phyloP scores from a whole-genome alignment of 1,140 invertebrate species.

The Gerris buenoi region DNA sequence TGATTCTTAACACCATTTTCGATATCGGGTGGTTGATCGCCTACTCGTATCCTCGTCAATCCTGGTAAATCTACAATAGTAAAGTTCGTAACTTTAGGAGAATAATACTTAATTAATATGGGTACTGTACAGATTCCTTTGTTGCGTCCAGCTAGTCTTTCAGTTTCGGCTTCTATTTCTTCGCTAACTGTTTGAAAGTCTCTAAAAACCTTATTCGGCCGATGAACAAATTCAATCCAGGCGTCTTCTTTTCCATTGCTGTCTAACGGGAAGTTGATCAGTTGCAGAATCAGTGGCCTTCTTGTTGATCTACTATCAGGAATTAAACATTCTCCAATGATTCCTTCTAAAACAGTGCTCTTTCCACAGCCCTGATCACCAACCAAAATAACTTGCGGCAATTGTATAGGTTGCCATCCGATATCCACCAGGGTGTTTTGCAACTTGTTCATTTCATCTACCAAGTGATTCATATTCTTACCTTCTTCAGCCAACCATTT shows the following conservation, averaged over 20 bases:
- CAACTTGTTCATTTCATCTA: slow-evolving; percentile 20
- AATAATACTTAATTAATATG: slow-evolving; percentile 54
- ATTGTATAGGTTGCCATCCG: slow-evolving; percentile 9
- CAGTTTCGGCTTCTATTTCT: slow-evolving; percentile 60
- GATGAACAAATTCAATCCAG: slow-evolving; percentile 40
- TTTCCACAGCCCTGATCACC: slow-evolving; percentile 32
- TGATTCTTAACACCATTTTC: slow-evolving; percentile 42
- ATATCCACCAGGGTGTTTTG: slow-evolving; percentile 17
- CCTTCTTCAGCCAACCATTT: too few species aligned
- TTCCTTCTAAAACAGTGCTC: slow-evolving; percentile 22
- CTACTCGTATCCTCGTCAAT: slow-evolving; percentile 45
- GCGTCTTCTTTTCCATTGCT: neutral
- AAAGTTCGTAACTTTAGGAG: slow-evolving; percentile 42
- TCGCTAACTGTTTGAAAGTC: slow-evolving; percentile 51
- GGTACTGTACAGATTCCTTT: slow-evolving; percentile 55
- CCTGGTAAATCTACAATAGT: slow-evolving; percentile 47
- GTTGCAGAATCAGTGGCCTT: slow-evolving; percentile 18
- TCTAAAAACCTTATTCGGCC: slow-evolving; percentile 45
- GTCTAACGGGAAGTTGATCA: slow-evolving; percentile 10
- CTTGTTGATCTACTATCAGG: slow-evolving; percentile 20
- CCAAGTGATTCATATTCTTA: too few species aligned
- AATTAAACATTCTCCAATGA: slow-evolving; percentile 20
- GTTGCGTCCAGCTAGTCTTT: slow-evolving; percentile 47
- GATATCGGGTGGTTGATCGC: slow-evolving; percentile 45
- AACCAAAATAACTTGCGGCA: slow-evolving; percentile 22